Evolutionary conservation across 1,140 invertebrate species (phyloP).

Genomic region (Drosophila pseudoobscura): DNA sequence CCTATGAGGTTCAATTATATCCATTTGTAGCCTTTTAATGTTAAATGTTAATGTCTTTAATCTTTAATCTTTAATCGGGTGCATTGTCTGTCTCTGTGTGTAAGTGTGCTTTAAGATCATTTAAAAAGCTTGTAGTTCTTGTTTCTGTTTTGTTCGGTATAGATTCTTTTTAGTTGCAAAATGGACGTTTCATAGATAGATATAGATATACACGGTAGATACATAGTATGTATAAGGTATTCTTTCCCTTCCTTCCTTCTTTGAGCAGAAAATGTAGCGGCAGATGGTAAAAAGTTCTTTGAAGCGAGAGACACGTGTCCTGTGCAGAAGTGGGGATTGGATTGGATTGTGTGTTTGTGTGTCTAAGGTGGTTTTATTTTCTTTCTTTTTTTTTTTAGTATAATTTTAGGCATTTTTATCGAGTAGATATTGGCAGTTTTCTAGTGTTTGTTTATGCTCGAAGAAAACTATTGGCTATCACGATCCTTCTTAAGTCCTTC

Average conservation of each 20-base stretch:
- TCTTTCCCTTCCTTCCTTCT: background rate
- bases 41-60: conserved; percentile 7
- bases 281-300: conserved; percentile 19
- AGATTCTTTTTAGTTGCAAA: conserved; percentile 28
- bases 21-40: conserved; percentile 15
- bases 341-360: conserved; percentile 1
- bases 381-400: conserved; percentile 7
- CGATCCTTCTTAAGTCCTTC: conserved; percentile 32
- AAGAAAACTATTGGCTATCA: conserved; percentile 26
- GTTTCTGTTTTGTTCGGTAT: conserved; percentile 13
- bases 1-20: conserved; percentile 75
- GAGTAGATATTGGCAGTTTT: conserved; percentile 55
- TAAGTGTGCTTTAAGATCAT: conserved; percentile 24
- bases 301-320: conserved; percentile 10
- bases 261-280: conserved; percentile 40
- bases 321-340: conserved; percentile 11
- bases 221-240: background rate
- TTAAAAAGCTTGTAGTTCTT: conserved; percentile 34
- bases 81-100: conserved; percentile 2
- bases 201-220: conserved; percentile 28
- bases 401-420: conserved; percentile 18
- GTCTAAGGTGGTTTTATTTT: conserved; percentile 38
- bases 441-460: conserved; percentile 33
- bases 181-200: conserved; percentile 53
- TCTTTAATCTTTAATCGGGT: conserved; percentile 13